A percentile compares a stretch with the other conserved stretches of the same genome.
Conservation (phyloP, 2,888 invertebrate genomes). For the Periphyllus acericola region DNA sequence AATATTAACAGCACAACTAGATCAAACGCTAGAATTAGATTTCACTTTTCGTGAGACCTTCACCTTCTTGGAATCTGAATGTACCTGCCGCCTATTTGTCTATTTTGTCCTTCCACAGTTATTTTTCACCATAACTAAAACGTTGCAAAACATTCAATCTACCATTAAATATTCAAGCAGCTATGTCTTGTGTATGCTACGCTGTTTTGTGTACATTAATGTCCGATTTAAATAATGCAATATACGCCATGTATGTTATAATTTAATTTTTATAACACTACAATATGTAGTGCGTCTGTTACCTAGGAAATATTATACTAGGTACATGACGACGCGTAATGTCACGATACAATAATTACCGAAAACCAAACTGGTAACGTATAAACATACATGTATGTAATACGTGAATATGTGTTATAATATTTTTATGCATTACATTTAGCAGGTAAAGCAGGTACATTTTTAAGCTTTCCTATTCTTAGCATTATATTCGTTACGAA, state of each 20-base stretch:
- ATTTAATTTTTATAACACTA: not conserved
- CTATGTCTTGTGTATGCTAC: conserved; percentile 12
- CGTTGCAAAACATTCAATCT: conserved; percentile 55
- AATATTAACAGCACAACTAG: not conserved
- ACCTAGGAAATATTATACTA: not conserved
- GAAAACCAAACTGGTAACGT: not conserved
- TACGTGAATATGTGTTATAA: no score
- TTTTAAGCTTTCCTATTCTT: no score
- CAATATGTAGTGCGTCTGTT: not conserved
- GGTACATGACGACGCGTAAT: not conserved
- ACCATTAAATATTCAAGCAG: conserved; percentile 51
- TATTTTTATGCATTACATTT: no score
- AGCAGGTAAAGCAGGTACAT: no score
- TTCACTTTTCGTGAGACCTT: conserved; percentile 35
- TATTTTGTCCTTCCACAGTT: conserved; percentile 38
- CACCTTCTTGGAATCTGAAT: conserved; percentile 19
- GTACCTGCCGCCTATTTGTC: not conserved
- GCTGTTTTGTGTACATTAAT: not conserved
- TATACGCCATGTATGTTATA: not conserved
- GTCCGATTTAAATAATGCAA: not conserved
- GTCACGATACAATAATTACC: not conserved
- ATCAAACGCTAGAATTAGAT: not conserved
- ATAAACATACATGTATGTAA: no score
- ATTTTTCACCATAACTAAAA: conserved; percentile 53
- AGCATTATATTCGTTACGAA: no score